Conservation (phyloP, 2,888 invertebrate species). For the Eupithecia insigniata region DNA sequence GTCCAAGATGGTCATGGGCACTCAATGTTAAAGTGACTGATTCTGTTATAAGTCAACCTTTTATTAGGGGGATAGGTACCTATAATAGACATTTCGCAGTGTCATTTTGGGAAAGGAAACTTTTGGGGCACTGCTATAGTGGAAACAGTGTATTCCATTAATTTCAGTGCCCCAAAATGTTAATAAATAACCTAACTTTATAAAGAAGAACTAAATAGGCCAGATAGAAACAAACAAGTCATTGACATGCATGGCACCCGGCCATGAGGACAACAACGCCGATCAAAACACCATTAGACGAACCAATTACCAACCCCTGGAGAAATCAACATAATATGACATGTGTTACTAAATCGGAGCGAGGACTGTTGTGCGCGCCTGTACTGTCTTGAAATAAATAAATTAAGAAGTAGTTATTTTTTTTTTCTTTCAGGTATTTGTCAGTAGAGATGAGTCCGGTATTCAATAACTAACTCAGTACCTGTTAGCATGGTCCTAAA, state of each 20-base stretch:
- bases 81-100: too few species aligned
- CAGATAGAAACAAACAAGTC: background rate
- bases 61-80: too few species aligned
- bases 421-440: too few species aligned
- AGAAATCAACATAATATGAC: conserved; percentile 8
- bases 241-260: background rate
- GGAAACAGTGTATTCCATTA: background rate
- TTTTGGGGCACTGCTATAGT: background rate
- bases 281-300: background rate
- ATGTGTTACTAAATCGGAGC: conserved; percentile 3
- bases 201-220: background rate
- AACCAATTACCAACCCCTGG: background rate
- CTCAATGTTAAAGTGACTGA: background rate
- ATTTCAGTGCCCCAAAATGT: background rate
- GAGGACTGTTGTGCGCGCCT: background rate
- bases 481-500: too few species aligned
- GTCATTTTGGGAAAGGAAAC: background rate
- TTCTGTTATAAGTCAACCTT: too few species aligned
- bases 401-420: background rate
- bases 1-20: background rate
- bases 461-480: too few species aligned
- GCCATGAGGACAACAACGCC: background rate
- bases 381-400: background rate
- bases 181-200: background rate
- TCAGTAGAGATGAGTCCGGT: too few species aligned